phyloP scores from a whole-genome alignment of 2,888 invertebrate genomes.

The Stenodera caucasica region DNA sequence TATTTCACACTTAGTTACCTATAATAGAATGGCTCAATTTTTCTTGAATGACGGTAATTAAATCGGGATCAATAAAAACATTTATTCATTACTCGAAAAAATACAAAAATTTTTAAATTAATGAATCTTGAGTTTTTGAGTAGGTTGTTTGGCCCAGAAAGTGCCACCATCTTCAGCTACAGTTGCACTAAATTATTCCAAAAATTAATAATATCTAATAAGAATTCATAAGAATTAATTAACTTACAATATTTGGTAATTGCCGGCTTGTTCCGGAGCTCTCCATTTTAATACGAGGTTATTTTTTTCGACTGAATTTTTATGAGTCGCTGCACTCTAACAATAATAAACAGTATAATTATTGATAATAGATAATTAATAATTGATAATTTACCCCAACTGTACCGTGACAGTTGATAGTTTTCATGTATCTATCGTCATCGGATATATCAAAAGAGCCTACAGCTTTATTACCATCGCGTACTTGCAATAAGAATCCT shows the following conservation, averaged over 20 bases:
- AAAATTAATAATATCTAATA: slow-evolving; percentile 35
- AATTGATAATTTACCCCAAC: slow-evolving; percentile 57
- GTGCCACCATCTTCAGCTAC: slow-evolving; percentile 69
- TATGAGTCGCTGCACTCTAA: slow-evolving; percentile 72
- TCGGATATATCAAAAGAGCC: slow-evolving; percentile 64
- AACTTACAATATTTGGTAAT: slow-evolving; percentile 65
- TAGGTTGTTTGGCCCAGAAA: slow-evolving; percentile 72
- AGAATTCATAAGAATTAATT: slow-evolving; percentile 20
- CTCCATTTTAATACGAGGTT: slow-evolving; percentile 65
- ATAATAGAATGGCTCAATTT: background rate
- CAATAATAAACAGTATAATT: slow-evolving; percentile 32
- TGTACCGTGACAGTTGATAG: slow-evolving; percentile 59
- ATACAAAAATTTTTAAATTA: slow-evolving; percentile 22
- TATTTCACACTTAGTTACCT: background rate
- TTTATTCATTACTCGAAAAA: background rate
- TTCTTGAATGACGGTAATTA: background rate
- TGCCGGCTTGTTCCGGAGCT: slow-evolving; percentile 65
- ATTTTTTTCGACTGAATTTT: slow-evolving; percentile 64
- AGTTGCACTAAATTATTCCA: slow-evolving; percentile 59
- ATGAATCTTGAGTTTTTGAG: slow-evolving; percentile 62
- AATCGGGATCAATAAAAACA: background rate
- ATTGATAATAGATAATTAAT: background rate
- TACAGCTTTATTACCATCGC: slow-evolving; percentile 62
- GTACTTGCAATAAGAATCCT: slow-evolving; percentile 69
- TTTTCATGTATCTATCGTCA: slow-evolving; percentile 58